phyloP scores from a whole-genome alignment of 1,140 invertebrate species.

The Bicyclus anynana region DNA sequence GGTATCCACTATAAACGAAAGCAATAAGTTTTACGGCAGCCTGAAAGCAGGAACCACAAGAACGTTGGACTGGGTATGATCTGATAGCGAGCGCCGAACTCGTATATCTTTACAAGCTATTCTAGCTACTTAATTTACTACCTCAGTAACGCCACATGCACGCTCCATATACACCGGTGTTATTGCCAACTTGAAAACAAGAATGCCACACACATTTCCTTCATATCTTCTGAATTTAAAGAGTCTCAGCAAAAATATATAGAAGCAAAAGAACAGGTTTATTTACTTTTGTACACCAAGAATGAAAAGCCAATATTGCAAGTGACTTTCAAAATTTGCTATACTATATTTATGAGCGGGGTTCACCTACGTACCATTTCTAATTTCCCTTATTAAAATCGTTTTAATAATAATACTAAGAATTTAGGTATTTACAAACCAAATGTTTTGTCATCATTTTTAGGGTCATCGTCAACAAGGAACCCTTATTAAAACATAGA shows the following conservation, averaged over 20 bases:
- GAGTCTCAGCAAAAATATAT: slow-evolving; percentile 38
- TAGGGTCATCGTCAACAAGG: too few species aligned
- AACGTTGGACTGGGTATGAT: slow-evolving; percentile 49
- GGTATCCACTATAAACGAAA: neutral
- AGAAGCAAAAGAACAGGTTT: too few species aligned
- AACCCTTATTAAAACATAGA: too few species aligned
- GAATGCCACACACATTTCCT: slow-evolving; percentile 69
- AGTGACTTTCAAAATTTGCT: too few species aligned
- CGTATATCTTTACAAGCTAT: slow-evolving; percentile 38
- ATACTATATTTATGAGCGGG: too few species aligned
- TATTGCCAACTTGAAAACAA: slow-evolving; percentile 74
- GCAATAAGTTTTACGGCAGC: slow-evolving; percentile 7
- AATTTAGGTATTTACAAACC: too few species aligned
- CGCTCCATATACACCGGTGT: slow-evolving; percentile 67
- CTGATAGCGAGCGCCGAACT: slow-evolving; percentile 49
- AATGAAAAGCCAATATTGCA: neutral
- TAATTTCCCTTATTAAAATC: too few species aligned
- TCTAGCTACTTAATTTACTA: slow-evolving; percentile 68
- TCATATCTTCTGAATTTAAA: slow-evolving; percentile 66
- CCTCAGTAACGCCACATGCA: slow-evolving; percentile 70
- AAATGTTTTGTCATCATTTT: too few species aligned
- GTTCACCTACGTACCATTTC: too few species aligned
- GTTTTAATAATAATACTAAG: too few species aligned
- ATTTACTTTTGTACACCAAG: neutral
- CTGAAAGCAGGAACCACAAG: slow-evolving; percentile 32